Percentiles rank a stretch among this genome's conserved stretches.
Conservation (phyloP, 2,888 invertebrate genomes). For the Cryptus viduatorius region DNA sequence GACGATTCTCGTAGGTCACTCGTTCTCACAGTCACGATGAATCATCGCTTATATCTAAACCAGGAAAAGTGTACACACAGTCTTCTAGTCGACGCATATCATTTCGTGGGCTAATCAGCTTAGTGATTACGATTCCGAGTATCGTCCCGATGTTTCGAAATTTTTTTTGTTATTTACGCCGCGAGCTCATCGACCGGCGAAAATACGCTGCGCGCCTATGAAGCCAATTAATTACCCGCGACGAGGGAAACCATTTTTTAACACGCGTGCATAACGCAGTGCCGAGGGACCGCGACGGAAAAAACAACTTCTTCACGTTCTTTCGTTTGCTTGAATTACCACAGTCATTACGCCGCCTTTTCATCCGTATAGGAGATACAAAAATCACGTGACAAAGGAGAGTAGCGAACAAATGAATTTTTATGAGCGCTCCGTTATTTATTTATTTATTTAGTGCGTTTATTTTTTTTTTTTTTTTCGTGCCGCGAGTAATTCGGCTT, state of each 20-base stretch:
- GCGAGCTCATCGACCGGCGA: neutral
- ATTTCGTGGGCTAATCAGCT: no score
- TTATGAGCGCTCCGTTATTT: neutral
- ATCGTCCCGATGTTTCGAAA: neutral
- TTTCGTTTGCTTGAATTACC: neutral
- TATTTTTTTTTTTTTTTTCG: neutral
- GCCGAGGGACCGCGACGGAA: neutral
- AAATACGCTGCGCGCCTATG: neutral
- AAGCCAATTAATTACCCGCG: neutral
- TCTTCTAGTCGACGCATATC: no score
- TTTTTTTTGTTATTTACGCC: constrained; percentile 5
- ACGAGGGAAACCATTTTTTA: neutral
- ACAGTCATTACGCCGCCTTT: neutral
- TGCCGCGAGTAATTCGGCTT: neutral
- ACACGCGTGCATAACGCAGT: neutral
- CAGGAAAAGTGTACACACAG: neutral
- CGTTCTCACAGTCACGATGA: neutral
- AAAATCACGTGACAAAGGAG: neutral
- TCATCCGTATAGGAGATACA: neutral
- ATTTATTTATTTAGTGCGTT: neutral
- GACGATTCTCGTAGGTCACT: neutral
- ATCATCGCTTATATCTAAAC: constrained; percentile 4
- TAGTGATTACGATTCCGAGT: neutral
- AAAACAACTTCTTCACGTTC: neutral
- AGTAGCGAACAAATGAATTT: no score